A percentile compares a stretch with the other conserved stretches of the same genome.
Conservation (phyloP, 2,113 vertebrate genomes). For the Xenopus borealis region DNA sequence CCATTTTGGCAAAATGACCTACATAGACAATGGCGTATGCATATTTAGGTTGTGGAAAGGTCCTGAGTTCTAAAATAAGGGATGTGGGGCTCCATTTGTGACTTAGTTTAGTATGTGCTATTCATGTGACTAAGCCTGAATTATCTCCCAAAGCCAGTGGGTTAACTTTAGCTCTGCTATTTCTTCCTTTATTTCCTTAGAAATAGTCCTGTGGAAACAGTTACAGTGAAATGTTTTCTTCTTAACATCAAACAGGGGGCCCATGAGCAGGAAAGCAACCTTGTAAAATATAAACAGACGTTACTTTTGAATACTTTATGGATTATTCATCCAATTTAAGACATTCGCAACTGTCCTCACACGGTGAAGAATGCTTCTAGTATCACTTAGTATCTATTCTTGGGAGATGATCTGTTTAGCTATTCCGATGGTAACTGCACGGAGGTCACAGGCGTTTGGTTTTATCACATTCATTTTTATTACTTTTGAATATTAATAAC, state of each 20-base stretch:
- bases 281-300: constrained; percentile 17
- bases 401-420: constrained; percentile 27
- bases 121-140: too few relatives aligned
- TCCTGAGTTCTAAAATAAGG: too few relatives aligned
- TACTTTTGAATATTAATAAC: constrained; percentile 50
- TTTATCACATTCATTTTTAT: constrained; percentile 53
- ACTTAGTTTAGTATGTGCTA: too few relatives aligned
- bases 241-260: constrained; percentile 1
- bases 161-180: too few relatives aligned
- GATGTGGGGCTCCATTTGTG: too few relatives aligned
- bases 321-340: constrained; percentile 30
- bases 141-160: too few relatives aligned
- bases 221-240: background rate
- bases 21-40: too few relatives aligned
- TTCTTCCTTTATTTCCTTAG: background rate
- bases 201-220: background rate
- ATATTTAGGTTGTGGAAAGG: too few relatives aligned
- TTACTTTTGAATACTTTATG: constrained; percentile 23
- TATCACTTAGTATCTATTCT: constrained; percentile 34
- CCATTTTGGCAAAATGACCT: too few relatives aligned
- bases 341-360: constrained; percentile 11
- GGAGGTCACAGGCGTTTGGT: constrained; percentile 48
- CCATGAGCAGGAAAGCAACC: background rate
- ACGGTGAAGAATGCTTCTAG: constrained; percentile 20
- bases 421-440: constrained; percentile 16